Evolutionary conservation across 1,140 invertebrate genomes (phyloP), one percentile per base, ranked within the genome.

Genomic region (Oryctes rhinoceros): DNA sequence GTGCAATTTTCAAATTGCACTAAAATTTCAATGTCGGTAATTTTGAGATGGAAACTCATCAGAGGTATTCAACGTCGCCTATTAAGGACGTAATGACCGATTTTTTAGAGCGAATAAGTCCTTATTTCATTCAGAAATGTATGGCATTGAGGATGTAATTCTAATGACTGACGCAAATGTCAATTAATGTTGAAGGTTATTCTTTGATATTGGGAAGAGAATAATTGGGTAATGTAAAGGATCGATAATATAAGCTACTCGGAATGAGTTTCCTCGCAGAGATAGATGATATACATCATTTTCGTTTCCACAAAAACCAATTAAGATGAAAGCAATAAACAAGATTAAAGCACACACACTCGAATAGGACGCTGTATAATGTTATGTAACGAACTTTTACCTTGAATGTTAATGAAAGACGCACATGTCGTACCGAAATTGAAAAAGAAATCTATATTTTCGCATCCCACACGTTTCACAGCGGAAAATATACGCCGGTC

Each of bases 391-490:
- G 49, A 53, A 53, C 4, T 53, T 53, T 18, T 18, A 53, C 49
- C 49, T 53, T 53, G 49, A 53, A 53, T 53, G 9, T 18, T 53
- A 53, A 53, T 53, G 49, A 53, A 53, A 53, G 13, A 53, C n/a
- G n/a, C 49, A 53, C n/a, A 53, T 53, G 49, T 53, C 49, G 49
- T 15, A 53, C 49, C 49, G n/a, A 18, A 53, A 53, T 15, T 53
- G 49, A 53, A 53, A 53, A 53, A 53, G 49, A 53, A 53, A 53
- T 53, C 49, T 53, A 53, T 53, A 53, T 53, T 53, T 53, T 53
- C n/a, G 3, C 49, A 18, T 53, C 49, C 49, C 49, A 53, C 49
- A 53, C 49, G 13, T 53, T 15, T 53, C n/a, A 13, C 49, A 53
- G n/a, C n/a, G n/a, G n/a, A 13, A 53, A 18, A 53, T 18, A 15